Evolutionary conservation across 2,888 invertebrate species (phyloP), one percentile per base, ranked within the genome.

Genomic region (Pelosia muscerda): DNA sequence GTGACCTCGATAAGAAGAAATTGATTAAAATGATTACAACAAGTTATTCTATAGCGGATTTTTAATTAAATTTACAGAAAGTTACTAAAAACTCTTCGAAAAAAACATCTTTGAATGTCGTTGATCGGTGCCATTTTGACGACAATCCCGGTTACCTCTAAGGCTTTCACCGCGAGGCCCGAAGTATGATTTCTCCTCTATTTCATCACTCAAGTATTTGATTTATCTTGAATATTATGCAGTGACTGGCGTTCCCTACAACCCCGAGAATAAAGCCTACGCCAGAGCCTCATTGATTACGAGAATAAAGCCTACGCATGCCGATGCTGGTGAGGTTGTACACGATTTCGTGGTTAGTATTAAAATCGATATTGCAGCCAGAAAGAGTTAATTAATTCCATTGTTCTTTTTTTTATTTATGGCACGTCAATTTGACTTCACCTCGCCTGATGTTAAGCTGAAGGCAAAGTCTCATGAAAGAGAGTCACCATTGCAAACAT

Each of bases 51-150:
- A 49, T n/a, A 49, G 49, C 49, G n/a, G n/a, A 42, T 49, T n/a
- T n/a, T 49, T 49, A 49, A 49, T 49, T 49, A 49, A n/a, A n/a
- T 9, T 49, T n/a, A 49, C n/a, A n/a, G n/a, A 49, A n/a, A 49
- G n/a, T n/a, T 49, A n/a, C 9, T n/a, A n/a, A n/a, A 8, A 1
- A 15, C 5, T 42, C 15, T 4, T 5, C 5, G 42, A 42, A 19
- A 42, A 19, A 49, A n/a, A 49, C 19, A 49, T 49, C 19, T 19
- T 49, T 15, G 19, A 42, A 42, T 42, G 15, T 19, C 5, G 5
- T 19, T 49, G 9, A n/a, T n/a, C 49, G 49, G 9, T 19, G 19
- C n/a, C n/a, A 42, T 19, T 11, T 15, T n/a, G 19, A 49, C 9
- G n/a, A 9, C 2, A 8, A 49, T 42, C n/a, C 49, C n/a, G 49